Evolutionary conservation across 1,140 invertebrate genomes (phyloP).

Genomic region (Cydia strobilella): DNA sequence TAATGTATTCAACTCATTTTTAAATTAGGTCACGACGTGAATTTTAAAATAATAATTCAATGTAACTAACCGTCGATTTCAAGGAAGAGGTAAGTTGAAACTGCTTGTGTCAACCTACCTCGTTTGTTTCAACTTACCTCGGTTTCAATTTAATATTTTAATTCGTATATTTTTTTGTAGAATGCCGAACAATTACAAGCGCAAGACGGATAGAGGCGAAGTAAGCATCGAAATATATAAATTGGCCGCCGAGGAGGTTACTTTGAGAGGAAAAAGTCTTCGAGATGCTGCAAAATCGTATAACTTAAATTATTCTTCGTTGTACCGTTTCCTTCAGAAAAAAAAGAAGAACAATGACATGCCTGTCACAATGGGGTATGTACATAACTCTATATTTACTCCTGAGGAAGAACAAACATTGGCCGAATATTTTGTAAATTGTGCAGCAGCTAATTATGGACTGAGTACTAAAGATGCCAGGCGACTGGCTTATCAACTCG

Average conservation of each 20-base stretch:
- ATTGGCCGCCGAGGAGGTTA: conserved; percentile 41
- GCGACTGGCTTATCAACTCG: conserved; percentile 3
- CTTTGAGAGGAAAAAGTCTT: conserved; percentile 37
- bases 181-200: conserved; percentile 21
- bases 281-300: conserved; percentile 34
- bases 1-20: background rate
- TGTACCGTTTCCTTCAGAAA: no score
- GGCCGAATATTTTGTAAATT: background rate
- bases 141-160: background rate
- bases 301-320: no score
- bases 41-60: background rate
- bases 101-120: background rate
- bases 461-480: conserved; percentile 14
- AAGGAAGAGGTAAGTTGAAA: background rate
- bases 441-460: conserved; percentile 12
- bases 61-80: background rate
- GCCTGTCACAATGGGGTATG: background rate
- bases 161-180: background rate
- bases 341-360: no score
- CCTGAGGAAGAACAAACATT: background rate
- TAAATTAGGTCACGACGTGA: background rate
- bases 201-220: conserved; percentile 38
- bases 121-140: background rate
- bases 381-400: background rate
- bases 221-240: conserved; percentile 42